Evolutionary conservation across 1,140 invertebrate genomes (phyloP).

Genomic region (Drosophila erecta): DNA sequence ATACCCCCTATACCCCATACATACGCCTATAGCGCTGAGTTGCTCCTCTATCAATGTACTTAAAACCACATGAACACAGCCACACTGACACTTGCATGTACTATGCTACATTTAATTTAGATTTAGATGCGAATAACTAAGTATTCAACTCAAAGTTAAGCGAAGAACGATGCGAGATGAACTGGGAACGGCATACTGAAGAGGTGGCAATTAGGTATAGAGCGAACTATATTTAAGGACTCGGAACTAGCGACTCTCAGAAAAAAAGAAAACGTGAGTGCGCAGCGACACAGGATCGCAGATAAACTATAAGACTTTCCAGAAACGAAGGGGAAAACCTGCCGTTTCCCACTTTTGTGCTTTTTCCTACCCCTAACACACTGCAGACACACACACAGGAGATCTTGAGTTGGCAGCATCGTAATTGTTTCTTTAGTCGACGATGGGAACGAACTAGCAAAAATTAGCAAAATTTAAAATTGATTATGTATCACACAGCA

Average conservation of each 20-base stretch:
- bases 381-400: constrained; percentile 21
- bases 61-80: constrained; percentile 50
- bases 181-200: constrained; percentile 76
- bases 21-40: constrained; percentile 61
- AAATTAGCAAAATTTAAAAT: constrained; percentile 84
- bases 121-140: constrained; percentile 70
- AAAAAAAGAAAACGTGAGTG: constrained; percentile 27
- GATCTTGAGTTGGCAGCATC: constrained; percentile 64
- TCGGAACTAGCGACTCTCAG: constrained; percentile 45
- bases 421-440: constrained; percentile 65
- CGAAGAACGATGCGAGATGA: constrained; percentile 34
- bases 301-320: constrained; percentile 72
- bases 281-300: constrained; percentile 35
- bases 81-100: constrained; percentile 50
- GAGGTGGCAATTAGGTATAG: constrained; percentile 79
- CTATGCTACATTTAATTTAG: constrained; percentile 76
- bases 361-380: constrained; percentile 56
- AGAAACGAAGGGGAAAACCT: constrained; percentile 50
- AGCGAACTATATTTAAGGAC: constrained; percentile 64
- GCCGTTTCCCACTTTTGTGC: constrained; percentile 62
- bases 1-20: constrained; percentile 37
- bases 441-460: constrained; percentile 65
- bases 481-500: constrained; percentile 42
- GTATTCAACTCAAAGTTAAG: constrained; percentile 66
- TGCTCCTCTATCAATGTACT: constrained; percentile 75